phyloP scores from a whole-genome alignment of 1,140 invertebrate species.

The Lordiphosa clarofinis region DNA sequence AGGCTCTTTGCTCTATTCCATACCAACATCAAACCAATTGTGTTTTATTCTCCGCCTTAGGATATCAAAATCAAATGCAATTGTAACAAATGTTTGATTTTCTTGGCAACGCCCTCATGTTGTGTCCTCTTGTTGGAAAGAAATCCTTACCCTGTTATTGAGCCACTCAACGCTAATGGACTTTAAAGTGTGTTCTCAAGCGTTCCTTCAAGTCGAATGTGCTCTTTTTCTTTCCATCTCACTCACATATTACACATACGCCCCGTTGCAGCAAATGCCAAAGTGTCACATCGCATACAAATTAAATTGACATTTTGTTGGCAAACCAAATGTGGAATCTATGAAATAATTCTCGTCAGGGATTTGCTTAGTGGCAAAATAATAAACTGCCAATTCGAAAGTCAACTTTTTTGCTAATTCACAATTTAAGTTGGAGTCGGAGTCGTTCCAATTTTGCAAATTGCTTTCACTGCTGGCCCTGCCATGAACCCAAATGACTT shows the following conservation, averaged over 20 bases:
- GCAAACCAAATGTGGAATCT: slow-evolving; percentile 1
- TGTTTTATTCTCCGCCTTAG: too few species aligned
- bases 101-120: slow-evolving; percentile 5
- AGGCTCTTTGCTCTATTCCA: too few species aligned
- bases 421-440: slow-evolving; percentile 24
- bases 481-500: slow-evolving; percentile 23
- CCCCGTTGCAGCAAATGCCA: slow-evolving; percentile 45
- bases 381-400: slow-evolving; percentile 44
- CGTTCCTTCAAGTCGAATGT: slow-evolving; percentile 54
- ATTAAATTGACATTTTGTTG: slow-evolving; percentile 3
- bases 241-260: slow-evolving; percentile 61
- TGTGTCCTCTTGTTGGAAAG: slow-evolving; percentile 16
- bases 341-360: slow-evolving; percentile 1
- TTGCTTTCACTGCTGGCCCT: slow-evolving; percentile 49
- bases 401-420: slow-evolving; percentile 17
- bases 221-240: slow-evolving; percentile 23
- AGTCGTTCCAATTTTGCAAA: slow-evolving; percentile 33
- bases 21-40: too few species aligned
- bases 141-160: slow-evolving; percentile 18
- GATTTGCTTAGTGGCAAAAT: slow-evolving; percentile 41
- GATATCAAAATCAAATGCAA: neutral
- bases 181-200: slow-evolving; percentile 73
- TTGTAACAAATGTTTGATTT: slow-evolving; percentile 31
- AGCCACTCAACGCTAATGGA: slow-evolving; percentile 70
- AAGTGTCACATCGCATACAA: slow-evolving; percentile 4